Evolutionary conservation across 2,113 vertebrate genomes (phyloP).

Genomic region (Strix aluco): DNA sequence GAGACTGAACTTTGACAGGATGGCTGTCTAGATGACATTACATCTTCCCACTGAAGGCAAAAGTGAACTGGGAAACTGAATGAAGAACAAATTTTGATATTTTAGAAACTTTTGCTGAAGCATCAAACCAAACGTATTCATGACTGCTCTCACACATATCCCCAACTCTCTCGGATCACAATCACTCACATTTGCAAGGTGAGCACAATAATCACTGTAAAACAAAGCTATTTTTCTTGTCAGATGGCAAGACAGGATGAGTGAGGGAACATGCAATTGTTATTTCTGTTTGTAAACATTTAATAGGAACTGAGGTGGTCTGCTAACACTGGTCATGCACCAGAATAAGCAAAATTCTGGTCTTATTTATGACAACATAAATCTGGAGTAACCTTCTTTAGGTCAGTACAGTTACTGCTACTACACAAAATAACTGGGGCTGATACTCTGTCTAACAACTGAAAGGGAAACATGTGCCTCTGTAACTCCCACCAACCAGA

Average conservation of each 20-base stretch:
- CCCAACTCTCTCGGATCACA: not conserved
- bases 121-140: not conserved
- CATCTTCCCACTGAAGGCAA: not conserved
- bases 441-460: not conserved
- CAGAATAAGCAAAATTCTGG: not conserved
- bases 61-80: not conserved
- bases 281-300: not conserved
- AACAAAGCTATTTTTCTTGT: not conserved
- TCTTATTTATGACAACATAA: not conserved
- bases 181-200: not conserved
- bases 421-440: not conserved
- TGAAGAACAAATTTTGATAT: not conserved
- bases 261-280: not conserved
- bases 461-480: not conserved
- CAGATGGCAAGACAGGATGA: not conserved
- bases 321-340: not conserved
- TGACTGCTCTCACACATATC: not conserved
- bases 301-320: not conserved
- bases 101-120: not conserved
- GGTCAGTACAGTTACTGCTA: not conserved
- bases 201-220: not conserved
- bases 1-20: not conserved
- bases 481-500: not conserved
- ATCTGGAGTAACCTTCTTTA: not conserved
- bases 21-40: not conserved